A percentile compares a stretch with the other conserved stretches of the same genome.
Conservation (phyloP, 2,113 vertebrate genomes). For the Ceyx cyanopectus region DNA sequence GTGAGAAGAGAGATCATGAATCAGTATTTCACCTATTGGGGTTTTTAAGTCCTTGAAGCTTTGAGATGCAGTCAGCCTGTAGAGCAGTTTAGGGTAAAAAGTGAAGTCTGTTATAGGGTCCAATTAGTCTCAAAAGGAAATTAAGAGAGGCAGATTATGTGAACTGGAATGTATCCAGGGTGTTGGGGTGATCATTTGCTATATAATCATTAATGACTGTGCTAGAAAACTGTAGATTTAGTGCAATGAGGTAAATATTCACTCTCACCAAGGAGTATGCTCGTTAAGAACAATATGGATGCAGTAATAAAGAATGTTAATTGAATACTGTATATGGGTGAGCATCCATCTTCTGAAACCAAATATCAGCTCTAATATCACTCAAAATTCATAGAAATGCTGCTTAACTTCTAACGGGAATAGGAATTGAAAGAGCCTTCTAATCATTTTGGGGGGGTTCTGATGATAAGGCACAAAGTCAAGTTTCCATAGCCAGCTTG, state of each 20-base stretch:
- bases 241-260: slow-evolving; percentile 54
- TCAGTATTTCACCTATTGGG: slow-evolving; percentile 46
- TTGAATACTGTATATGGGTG: slow-evolving; percentile 26
- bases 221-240: slow-evolving; percentile 52
- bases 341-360: slow-evolving; percentile 44
- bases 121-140: slow-evolving; percentile 62
- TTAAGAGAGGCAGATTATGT: slow-evolving; percentile 63
- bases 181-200: slow-evolving; percentile 58
- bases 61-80: slow-evolving; percentile 37
- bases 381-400: not conserved
- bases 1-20: slow-evolving; percentile 9
- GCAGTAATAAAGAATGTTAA: slow-evolving; percentile 50
- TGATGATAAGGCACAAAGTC: not conserved
- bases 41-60: slow-evolving; percentile 38
- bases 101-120: slow-evolving; percentile 30
- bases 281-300: slow-evolving; percentile 52
- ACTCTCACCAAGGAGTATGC: slow-evolving; percentile 33
- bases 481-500: not conserved
- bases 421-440: not conserved
- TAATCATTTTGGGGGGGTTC: not conserved
- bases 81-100: slow-evolving; percentile 46
- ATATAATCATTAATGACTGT: slow-evolving; percentile 51
- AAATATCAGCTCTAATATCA: slow-evolving; percentile 6
- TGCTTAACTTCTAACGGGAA: not conserved
- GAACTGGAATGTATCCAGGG: slow-evolving; percentile 51